Base-by-base conservation (phyloP, 2,888 invertebrate species). In the Sialis fuliginosa region DNA sequence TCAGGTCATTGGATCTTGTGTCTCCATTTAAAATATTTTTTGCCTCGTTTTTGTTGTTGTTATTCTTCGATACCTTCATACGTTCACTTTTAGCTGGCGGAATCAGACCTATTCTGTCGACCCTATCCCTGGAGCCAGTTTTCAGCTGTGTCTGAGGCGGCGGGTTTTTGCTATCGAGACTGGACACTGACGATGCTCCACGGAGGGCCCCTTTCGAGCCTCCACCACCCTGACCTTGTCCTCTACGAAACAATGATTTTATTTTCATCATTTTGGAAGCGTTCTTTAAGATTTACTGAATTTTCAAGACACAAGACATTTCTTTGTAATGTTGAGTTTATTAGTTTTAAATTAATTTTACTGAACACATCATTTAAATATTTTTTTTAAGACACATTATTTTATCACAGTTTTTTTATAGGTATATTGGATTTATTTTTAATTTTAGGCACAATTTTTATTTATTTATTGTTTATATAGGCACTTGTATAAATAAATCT, bases 241-340 rank as follows among this genome's bases (percentile, higher is more conserved):
- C 84, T 81, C 87, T 86, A 72, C 87, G 87, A 73, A 88, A 88
- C 66, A 88, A 78, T 62, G 87, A 86, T 77, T 87, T 87, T 70
- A 88, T 79, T 75, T 87, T 88, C 78, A 87, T 87, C 86, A 86
- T 87, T 70, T 76, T 81, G 69, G 61, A 60, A 60, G 55, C 52
- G 52, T 54, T 51, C 53, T 55, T 22, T 22, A 22, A 22, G 22
- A 22, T 22, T 22, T 22, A 22, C 22, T 22, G 22, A 22, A 22
- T 22, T 22, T 22, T 22, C 22, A 22, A 22, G 22, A 22, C 22
- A 22, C 22, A 22, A 22, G 22, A 22, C 22, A 22, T 22, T 22
- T 22, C 22, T 22, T 22, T 22, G n/a, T n/a, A n/a, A n/a, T n/a
- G 2, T 22, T 22, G 22, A 22, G 22, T 22, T 22, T 22, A 22